These are phyloP conservation scores for Temnothorax longispinosus DNA, from an alignment of 1,140 invertebrate genomes.

Conservation along the genomic window DNA sequence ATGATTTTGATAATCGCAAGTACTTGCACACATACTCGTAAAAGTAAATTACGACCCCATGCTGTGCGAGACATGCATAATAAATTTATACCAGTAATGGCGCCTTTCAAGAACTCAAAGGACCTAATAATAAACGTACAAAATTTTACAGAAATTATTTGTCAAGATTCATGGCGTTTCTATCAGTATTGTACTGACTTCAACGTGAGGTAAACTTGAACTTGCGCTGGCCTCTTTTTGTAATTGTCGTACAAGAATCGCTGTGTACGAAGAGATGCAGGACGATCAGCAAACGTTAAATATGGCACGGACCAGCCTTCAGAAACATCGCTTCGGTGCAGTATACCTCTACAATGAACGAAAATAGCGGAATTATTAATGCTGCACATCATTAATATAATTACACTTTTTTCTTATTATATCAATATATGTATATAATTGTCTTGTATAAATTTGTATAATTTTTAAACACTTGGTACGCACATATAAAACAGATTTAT, in stretches of 20 bases:
- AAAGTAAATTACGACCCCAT: slow-evolving; percentile 88
- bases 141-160: slow-evolving; percentile 38
- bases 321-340: slow-evolving; percentile 88
- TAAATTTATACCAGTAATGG: slow-evolving; percentile 85
- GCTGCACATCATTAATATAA: slow-evolving; percentile 7
- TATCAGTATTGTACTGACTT: slow-evolving; percentile 71
- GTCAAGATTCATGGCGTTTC: not conserved
- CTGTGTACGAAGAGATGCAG: slow-evolving; percentile 90
- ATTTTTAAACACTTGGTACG: no score
- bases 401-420: not conserved
- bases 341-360: slow-evolving; percentile 82
- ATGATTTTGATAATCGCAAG: not conserved
- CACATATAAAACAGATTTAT: no score
- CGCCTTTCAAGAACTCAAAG: slow-evolving; percentile 70
- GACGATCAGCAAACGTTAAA: slow-evolving; percentile 90
- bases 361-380: not conserved
- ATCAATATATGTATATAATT: no score
- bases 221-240: slow-evolving; percentile 90
- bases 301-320: slow-evolving; percentile 92
- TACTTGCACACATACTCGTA: slow-evolving; percentile 85
- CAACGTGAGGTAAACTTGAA: slow-evolving; percentile 88
- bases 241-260: slow-evolving; percentile 90
- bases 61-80: slow-evolving; percentile 87
- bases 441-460: no score
- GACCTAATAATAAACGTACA: slow-evolving; percentile 74